These are phyloP conservation scores for Cosmia trapezina DNA, from an alignment of 2,888 invertebrate species.

Conservation along the genomic window DNA sequence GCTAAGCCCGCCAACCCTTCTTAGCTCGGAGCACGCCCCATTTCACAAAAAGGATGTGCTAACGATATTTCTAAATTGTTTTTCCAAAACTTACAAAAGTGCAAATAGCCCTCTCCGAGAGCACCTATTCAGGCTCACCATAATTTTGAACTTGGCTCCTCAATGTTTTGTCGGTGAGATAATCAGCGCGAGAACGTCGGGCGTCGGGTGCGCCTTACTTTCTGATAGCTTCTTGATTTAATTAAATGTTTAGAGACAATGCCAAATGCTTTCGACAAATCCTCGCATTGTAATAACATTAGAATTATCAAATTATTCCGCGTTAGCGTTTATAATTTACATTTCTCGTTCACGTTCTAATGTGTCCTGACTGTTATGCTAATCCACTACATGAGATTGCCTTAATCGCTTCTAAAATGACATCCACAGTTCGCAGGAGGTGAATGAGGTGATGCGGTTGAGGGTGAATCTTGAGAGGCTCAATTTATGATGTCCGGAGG, in stretches of 20 bases:
- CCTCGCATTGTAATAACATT: neutral
- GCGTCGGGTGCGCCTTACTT: neutral
- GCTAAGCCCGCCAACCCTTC: too few relatives aligned
- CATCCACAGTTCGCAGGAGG: constrained; percentile 46
- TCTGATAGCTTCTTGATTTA: neutral
- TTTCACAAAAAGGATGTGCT: too few relatives aligned
- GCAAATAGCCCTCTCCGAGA: too few relatives aligned
- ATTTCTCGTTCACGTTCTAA: constrained; percentile 14
- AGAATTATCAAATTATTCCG: neutral
- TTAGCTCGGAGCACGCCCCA: too few relatives aligned
- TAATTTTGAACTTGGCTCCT: neutral
- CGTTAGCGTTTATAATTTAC: neutral
- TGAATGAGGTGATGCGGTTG: constrained; percentile 50
- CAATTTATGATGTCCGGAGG: too few relatives aligned
- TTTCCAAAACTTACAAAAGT: too few relatives aligned
- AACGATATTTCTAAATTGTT: too few relatives aligned
- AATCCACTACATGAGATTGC: constrained; percentile 40
- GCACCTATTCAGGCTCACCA: neutral
- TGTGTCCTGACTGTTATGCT: constrained; percentile 21
- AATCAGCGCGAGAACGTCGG: neutral
- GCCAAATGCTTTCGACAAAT: neutral
- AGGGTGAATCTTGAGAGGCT: too few relatives aligned
- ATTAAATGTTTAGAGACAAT: neutral
- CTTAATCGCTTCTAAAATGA: constrained; percentile 51
- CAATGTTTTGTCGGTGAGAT: too few relatives aligned